Evolutionary conservation across 2,113 vertebrate species (phyloP).

Genomic region (Elachura formosa): DNA sequence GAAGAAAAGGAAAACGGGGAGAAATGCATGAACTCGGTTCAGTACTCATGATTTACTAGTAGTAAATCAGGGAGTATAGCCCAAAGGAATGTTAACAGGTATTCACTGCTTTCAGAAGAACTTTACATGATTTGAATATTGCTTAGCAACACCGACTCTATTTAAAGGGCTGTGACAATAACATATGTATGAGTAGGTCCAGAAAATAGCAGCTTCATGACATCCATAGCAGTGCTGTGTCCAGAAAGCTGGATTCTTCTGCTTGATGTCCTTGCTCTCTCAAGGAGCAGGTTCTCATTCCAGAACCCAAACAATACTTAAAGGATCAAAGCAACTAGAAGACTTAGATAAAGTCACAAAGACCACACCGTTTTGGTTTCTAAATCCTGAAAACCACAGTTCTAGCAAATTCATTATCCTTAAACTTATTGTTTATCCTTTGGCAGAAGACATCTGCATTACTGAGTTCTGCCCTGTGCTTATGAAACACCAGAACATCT

Average conservation of each 20-base stretch:
- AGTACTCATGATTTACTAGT: not conserved
- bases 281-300: not conserved
- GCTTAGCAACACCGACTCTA: constrained; percentile 52
- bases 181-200: constrained; percentile 18
- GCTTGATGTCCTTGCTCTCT: not conserved
- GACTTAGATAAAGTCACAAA: not conserved
- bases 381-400: not conserved
- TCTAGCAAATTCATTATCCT: not conserved
- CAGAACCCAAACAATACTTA: not conserved
- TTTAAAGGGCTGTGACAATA: constrained; percentile 40
- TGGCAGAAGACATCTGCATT: not conserved
- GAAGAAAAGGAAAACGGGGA: not conserved
- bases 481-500: not conserved
- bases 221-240: not conserved
- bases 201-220: constrained; percentile 8
- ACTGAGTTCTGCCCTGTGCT: not conserved
- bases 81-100: constrained; percentile 28
- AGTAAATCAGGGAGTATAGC: constrained; percentile 17
- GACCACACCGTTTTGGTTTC: not conserved
- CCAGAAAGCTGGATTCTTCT: not conserved
- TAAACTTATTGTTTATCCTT: not conserved
- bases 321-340: not conserved
- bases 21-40: not conserved
- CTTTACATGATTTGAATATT: constrained; percentile 47
- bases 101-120: constrained; percentile 6